A percentile compares a stretch with the other conserved stretches of the same genome.
Conservation (phyloP, 2,113 vertebrate species). For the Gobiocypris rarus region DNA sequence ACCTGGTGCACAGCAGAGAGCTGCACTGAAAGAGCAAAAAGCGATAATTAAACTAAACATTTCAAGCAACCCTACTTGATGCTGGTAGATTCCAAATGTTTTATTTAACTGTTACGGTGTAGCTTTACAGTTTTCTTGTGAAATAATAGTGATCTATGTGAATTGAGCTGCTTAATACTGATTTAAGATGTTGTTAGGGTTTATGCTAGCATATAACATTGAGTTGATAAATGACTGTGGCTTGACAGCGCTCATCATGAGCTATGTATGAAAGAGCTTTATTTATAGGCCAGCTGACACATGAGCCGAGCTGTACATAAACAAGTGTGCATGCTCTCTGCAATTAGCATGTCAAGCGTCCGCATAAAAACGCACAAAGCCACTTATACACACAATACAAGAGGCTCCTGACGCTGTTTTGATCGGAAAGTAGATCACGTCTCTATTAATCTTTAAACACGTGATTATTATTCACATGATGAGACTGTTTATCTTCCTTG, state of each 20-base stretch:
- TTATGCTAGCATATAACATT: background rate
- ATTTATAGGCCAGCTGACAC: constrained; percentile 48
- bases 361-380: constrained; percentile 20
- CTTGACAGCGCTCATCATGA: constrained; percentile 36
- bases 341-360: constrained; percentile 2
- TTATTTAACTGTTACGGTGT: background rate
- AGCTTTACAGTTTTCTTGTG: background rate
- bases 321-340: constrained; percentile 28
- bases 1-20: background rate
- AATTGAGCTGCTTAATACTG: background rate
- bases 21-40: background rate
- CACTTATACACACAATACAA: constrained; percentile 5
- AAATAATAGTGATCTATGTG: background rate
- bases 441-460: constrained; percentile 1
- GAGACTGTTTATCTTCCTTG: no score
- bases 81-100: background rate
- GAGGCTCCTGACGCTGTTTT: background rate
- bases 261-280: constrained; percentile 33
- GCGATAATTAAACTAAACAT: background rate
- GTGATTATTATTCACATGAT: no score
- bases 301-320: constrained; percentile 34
- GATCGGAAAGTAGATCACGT: background rate
- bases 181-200: background rate
- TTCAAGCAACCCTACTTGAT: background rate
- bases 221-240: constrained; percentile 27